phyloP scores from a whole-genome alignment of 2,113 vertebrate species.

The Protobothrops flavoviridis region DNA sequence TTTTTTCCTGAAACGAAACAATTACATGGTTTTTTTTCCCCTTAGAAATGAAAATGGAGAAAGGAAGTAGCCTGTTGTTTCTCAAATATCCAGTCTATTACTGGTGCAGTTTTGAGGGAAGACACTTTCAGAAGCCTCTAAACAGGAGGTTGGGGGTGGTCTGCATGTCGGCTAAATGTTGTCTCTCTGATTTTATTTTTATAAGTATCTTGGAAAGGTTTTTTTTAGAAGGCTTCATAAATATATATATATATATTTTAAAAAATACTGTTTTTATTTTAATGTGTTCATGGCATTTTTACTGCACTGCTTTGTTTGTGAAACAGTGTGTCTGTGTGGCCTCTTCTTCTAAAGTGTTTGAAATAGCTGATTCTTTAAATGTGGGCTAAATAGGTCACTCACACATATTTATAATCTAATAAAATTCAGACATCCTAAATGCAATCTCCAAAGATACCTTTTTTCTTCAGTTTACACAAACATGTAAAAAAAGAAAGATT shows the following conservation, averaged over 20 bases:
- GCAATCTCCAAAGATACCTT: background rate
- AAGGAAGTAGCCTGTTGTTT: background rate
- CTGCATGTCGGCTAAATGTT: background rate
- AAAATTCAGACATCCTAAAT: background rate
- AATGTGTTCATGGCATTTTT: background rate
- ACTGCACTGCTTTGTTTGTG: background rate
- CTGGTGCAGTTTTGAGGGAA: background rate
- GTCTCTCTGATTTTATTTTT: background rate
- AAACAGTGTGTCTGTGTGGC: background rate
- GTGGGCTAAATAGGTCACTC: background rate
- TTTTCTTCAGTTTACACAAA: background rate
- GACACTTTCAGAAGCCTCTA: background rate
- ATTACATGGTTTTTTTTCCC: background rate
- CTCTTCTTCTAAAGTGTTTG: background rate
- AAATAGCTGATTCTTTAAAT: background rate
- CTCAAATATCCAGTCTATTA: background rate
- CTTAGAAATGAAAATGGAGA: background rate
- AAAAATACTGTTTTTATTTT: background rate
- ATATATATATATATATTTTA: background rate
- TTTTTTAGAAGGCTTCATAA: background rate
- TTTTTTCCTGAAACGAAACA: background rate
- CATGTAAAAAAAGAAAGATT: background rate
- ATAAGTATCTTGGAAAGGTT: background rate
- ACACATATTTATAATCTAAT: background rate
- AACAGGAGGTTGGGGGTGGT: background rate